Evolutionary conservation across 2,797 vertebrate genomes (phyloP).

Genomic region (Parauchenoglanis ngamensis): DNA sequence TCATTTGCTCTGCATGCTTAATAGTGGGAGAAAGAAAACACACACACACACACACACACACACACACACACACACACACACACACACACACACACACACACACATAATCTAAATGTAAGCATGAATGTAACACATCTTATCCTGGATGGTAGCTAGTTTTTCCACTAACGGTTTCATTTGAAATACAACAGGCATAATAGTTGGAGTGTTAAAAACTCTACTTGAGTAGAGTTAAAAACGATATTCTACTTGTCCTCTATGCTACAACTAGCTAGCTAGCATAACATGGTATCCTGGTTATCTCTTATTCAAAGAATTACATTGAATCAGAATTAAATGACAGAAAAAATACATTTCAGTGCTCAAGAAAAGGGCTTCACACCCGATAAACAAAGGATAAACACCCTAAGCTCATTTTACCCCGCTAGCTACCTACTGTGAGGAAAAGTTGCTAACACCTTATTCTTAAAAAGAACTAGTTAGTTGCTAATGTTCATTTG

Average conservation of each 20-base stretch:
- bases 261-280: background rate
- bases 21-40: background rate
- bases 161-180: background rate
- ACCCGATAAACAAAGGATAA: background rate
- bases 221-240: background rate
- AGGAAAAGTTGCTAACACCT: background rate
- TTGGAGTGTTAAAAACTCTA: background rate
- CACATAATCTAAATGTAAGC: background rate
- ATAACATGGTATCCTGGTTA: background rate
- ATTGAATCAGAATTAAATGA: background rate
- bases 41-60: background rate
- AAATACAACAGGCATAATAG: background rate
- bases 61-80: background rate
- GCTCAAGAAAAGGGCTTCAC: background rate
- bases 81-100: too few relatives aligned
- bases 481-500: background rate
- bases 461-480: background rate
- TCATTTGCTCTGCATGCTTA: background rate
- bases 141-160: background rate
- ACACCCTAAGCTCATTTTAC: background rate
- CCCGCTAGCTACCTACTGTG: background rate
- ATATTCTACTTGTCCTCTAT: background rate
- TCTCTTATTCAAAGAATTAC: too few relatives aligned
- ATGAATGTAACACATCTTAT: background rate
- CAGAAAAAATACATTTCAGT: background rate